Base-by-base conservation (phyloP, 2,113 vertebrate genomes). In the Terrapene triunguis region DNA sequence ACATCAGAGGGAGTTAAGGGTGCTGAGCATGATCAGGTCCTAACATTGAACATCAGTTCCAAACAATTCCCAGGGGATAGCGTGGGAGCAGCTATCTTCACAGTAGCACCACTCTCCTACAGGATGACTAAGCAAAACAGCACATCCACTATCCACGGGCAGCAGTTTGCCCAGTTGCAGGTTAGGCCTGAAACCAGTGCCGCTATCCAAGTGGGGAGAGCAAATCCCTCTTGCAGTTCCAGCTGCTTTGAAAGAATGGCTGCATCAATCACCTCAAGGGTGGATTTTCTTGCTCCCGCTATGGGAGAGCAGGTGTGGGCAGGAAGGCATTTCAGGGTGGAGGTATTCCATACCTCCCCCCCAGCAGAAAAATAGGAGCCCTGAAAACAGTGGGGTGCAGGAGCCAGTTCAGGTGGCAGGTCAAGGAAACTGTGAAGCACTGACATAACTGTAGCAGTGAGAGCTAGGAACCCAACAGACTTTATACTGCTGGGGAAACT, bases 401-500 rank as follows among this genome's bases (percentile, higher is more conserved):
- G 8, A 80, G 4, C 11, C 76, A 35, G 38, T 4, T 42, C 0
- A 4, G 21, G 6, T 65, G 47, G 91, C 51, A 91, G 53, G 57
- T 65, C 4, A 29, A 27, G 14, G 53, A 10, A 6, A 51, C 5
- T 0, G 0, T 17, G 80, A 22, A 85, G 89, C 85, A 10, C 0
- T 8, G 10, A 91, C 69, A 17, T 48, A 54, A 53, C 88, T n/a
- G 42, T 35, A 59, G 88, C 27, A 83, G 87, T 51, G 88, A 93
- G 79, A 0, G 0, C 1, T 7, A 62, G 55, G 38, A 91, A 83
- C 8, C 13, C 86, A 13, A 82, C 89, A 89, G 78, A 12, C 0
- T 2, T 74, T 92, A 84, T 79, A 44, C 59, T 93, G 86, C 84
- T 10, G 76, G 88, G 9, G 59, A 89, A 94, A 89, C 91, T 82